phyloP scores from a whole-genome alignment of 2,888 invertebrate genomes.

The Lasioglossum malachurum region DNA sequence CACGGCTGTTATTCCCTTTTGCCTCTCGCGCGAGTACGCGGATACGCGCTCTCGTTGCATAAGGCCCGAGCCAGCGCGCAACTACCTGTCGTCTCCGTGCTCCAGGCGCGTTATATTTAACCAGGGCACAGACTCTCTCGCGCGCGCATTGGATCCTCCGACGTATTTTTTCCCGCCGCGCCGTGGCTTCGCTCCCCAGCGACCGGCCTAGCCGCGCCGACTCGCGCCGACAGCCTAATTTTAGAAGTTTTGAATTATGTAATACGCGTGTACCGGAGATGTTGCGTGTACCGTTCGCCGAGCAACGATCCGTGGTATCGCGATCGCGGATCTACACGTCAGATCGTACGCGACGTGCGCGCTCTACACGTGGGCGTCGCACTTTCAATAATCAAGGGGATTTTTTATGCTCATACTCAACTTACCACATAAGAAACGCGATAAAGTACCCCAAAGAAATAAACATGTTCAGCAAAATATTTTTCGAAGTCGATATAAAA shows the following conservation, averaged over 20 bases:
- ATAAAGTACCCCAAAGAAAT: background rate
- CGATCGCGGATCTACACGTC: background rate
- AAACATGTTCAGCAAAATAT: background rate
- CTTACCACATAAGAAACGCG: background rate
- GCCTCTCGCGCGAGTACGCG: slow-evolving; percentile 15
- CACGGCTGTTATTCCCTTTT: slow-evolving; percentile 30
- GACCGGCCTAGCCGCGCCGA: background rate
- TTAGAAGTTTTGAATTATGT: slow-evolving; percentile 54
- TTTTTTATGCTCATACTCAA: too few relatives aligned
- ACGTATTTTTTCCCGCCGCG: slow-evolving; percentile 26
- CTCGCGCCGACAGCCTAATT: slow-evolving; percentile 37
- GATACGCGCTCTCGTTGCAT: slow-evolving; percentile 33
- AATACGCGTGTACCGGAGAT: slow-evolving; percentile 43
- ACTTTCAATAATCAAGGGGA: background rate
- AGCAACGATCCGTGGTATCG: slow-evolving; percentile 22
- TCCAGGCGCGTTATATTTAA: slow-evolving; percentile 54
- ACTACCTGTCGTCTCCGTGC: slow-evolving; percentile 53
- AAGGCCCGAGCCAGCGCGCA: slow-evolving; percentile 38
- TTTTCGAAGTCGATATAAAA: too few relatives aligned
- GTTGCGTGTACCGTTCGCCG: slow-evolving; percentile 24
- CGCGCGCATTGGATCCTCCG: background rate
- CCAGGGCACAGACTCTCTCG: slow-evolving; percentile 25
- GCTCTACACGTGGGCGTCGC: background rate
- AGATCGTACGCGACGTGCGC: background rate
- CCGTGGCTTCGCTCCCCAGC: background rate